phyloP scores from a whole-genome alignment of 2,888 invertebrate species.

The Laspeyria flexula region DNA sequence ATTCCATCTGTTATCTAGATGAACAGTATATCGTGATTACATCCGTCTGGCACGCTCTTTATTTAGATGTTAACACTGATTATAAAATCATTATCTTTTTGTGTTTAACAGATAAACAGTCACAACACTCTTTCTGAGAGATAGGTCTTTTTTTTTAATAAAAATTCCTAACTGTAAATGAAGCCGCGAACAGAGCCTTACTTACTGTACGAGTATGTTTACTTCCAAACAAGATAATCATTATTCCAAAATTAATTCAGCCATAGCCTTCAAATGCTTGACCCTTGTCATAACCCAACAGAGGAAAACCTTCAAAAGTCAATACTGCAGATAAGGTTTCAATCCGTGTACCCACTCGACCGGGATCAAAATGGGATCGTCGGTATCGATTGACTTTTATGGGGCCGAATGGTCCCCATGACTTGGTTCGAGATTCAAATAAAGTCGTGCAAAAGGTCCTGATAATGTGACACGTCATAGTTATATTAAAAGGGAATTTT shows the following conservation, averaged over 20 bases:
- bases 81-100: too few relatives aligned
- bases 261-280: conserved; percentile 13
- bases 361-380: conserved; percentile 25
- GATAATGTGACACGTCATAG: conserved; percentile 15
- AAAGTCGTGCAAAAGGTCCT: conserved; percentile 10
- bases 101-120: too few relatives aligned
- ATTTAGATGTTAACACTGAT: too few relatives aligned
- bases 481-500: conserved; percentile 7
- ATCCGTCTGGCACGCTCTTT: too few relatives aligned
- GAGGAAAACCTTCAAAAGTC: conserved; percentile 33
- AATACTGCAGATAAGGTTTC: conserved; percentile 31
- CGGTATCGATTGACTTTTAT: conserved; percentile 37
- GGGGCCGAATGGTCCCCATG: conserved; percentile 20
- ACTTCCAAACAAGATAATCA: neutral
- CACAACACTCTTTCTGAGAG: too few relatives aligned
- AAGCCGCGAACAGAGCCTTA: too few relatives aligned
- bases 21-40: too few relatives aligned
- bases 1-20: too few relatives aligned
- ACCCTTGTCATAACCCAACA: conserved; percentile 27
- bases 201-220: neutral
- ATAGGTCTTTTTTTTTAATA: too few relatives aligned
- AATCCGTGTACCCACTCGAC: conserved; percentile 21
- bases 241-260: conserved; percentile 20
- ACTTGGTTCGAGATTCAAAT: conserved; percentile 24
- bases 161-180: too few relatives aligned